These are phyloP conservation scores for Coleophora flavipennella DNA, from an alignment of 2,888 invertebrate genomes.

Conservation along the genomic window DNA sequence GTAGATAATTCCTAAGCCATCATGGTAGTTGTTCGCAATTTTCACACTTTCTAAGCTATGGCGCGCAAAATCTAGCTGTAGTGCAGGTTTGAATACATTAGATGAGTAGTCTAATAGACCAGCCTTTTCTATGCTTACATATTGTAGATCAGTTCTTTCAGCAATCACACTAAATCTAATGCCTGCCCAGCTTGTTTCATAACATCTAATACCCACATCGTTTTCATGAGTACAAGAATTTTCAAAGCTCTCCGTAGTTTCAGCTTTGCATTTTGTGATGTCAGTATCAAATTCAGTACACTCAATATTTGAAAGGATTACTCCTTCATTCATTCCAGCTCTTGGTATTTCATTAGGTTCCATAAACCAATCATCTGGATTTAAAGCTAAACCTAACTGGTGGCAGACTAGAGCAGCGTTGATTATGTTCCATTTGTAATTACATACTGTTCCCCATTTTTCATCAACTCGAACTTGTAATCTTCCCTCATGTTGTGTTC, in stretches of 20 bases:
- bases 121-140: conserved; percentile 90
- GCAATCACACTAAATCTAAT: conserved; percentile 91
- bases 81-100: conserved; percentile 87
- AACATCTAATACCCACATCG: conserved; percentile 91
- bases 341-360: conserved; percentile 86
- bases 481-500: conserved; percentile 87
- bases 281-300: conserved; percentile 94
- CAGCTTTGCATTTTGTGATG: conserved; percentile 88
- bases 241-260: conserved; percentile 84
- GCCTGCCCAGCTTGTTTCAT: conserved; percentile 95
- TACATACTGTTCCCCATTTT: conserved; percentile 98
- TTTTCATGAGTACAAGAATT: conserved; percentile 90
- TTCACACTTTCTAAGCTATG: conserved; percentile 87
- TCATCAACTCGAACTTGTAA: conserved; percentile 87
- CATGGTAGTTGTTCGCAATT: conserved; percentile 89
- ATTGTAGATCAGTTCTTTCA: conserved; percentile 89
- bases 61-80: conserved; percentile 89
- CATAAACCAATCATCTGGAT: conserved; percentile 92
- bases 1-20: conserved; percentile 94
- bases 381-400: conserved; percentile 92
- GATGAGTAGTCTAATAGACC: conserved; percentile 95
- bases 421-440: conserved; percentile 93
- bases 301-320: conserved; percentile 88
- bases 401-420: conserved; percentile 96
- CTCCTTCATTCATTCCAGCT: conserved; percentile 82